Base-by-base conservation (phyloP, 1,140 invertebrate species). In the Eciton burchellii region DNA sequence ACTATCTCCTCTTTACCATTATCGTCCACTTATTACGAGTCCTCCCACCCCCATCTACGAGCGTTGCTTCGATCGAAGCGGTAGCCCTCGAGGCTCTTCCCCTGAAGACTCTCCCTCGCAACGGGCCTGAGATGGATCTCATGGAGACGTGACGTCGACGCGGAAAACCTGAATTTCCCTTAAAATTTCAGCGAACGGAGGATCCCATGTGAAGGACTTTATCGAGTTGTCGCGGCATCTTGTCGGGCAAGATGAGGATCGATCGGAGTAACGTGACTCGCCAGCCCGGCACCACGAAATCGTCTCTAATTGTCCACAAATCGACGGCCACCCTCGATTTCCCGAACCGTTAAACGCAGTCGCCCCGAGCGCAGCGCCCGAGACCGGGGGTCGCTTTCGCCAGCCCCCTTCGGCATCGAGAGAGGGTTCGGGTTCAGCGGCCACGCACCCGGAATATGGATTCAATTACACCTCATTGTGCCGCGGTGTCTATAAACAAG, bases 401-500 rank as follows among this genome's bases (percentile, higher is more conserved):
- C 81, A 49, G 57, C 72, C 83, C 71, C 68, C 45, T 29, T 81
- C 29, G 26, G 56, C 84, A 54, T 74, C 62, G 54, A 59, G 49
- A 59, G 49, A 71, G 83, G 63, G 82, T 84, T 82, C 71, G 70
- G 77, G 85, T 59, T 68, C 62, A 81, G 54, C 60, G 43, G 56
- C 60, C 43, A 19, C 54, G 83, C 72, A 73, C 49, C 68, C 71
- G 73, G 76, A 90, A 92, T 93, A 91, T 90, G 89, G 91, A 93
- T 93, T 93, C 91, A 92, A 93, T 93, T 93, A 93, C 92, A 93
- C 89, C 86, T 92, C 90, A 92, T 93, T 93, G 92, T 93, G 86
- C 87, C 26, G 65, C 76, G 81, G 89, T 92, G 91, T 93, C 91
- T 92, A 92, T 93, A 92, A 92, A 92, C 91, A 93, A 92, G 89